Evolutionary conservation across 2,113 vertebrate species (phyloP).

Genomic region (Poicephalus meyeri): DNA sequence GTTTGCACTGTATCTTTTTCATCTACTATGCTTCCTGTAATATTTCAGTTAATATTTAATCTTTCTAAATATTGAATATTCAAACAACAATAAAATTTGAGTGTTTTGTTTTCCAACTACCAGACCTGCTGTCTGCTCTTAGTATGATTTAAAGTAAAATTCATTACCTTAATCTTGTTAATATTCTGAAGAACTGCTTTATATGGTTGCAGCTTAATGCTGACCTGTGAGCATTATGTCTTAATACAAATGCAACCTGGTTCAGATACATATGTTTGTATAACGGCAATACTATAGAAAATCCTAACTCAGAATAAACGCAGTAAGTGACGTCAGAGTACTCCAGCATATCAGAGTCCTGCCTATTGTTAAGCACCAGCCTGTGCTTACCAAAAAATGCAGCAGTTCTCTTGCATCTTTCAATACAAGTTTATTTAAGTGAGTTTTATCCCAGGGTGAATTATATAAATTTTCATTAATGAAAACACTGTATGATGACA

Average conservation of each 20-base stretch:
- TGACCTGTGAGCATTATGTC: neutral
- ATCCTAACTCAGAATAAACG: neutral
- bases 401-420: neutral
- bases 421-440: conserved; percentile 33
- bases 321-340: neutral
- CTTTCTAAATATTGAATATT: neutral
- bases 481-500: conserved; percentile 65
- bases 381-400: neutral
- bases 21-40: neutral
- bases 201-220: neutral
- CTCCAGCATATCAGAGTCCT: neutral
- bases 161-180: neutral
- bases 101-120: neutral
- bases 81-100: neutral
- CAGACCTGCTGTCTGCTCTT: neutral
- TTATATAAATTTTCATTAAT: conserved; percentile 67
- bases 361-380: neutral
- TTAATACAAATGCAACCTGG: conserved; percentile 4
- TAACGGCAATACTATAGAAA: neutral
- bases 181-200: neutral
- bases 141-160: neutral
- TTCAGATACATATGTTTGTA: neutral
- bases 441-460: conserved; percentile 40
- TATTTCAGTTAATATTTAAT: neutral
- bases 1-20: neutral